Base-by-base conservation (phyloP, 2,113 vertebrate genomes). In the Nettapus auritus region DNA sequence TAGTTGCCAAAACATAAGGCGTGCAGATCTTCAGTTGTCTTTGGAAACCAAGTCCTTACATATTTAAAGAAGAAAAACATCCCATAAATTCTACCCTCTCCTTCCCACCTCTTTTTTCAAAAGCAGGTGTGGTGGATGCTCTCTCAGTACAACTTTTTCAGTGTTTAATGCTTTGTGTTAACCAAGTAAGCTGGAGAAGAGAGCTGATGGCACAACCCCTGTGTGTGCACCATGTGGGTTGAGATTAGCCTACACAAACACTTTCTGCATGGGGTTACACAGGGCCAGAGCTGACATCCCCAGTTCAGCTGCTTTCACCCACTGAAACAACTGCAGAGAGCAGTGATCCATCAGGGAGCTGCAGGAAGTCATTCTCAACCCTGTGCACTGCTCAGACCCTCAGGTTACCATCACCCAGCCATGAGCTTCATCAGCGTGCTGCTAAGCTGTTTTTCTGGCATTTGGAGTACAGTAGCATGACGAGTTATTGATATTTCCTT, bases 211-310 rank as follows among this genome's bases (percentile, higher is more conserved):
- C 40, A 16, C 26, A 6, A 17, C n/a, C 62, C 17, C 36, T 40
- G 33, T 21, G 17, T 4, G 3, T 1, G 1, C 9, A 26, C 44
- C 26, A 42, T 69, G 33, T 15, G 0, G 57, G 33, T 28, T n/a
- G 63, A 48, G 77, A 36, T 0, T 71, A 46, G 38, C 17, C 21
- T 40, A 25, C 36, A 73, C 34, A 77, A 42, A 48, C 8, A 9
- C 7, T 34, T 64, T 46, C 52, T 55, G 38, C 17, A 29, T 64
- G 38, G 26, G 5, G 10, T 29, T 40, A 55, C 31, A 40, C n/a
- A 83, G 64, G 59, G 6, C 5, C 6, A 13, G n/a, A 74, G 33
- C 19, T 2, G 13, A 89, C 44, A 42, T 6, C 13, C 33, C 13
- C 53, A 11, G 4, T 23, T 82, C 53, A 46, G 17, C 13, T 68